Conservation (phyloP, 64 coral and sea anemone genomes). For the Astreopora myriophthalma region DNA sequence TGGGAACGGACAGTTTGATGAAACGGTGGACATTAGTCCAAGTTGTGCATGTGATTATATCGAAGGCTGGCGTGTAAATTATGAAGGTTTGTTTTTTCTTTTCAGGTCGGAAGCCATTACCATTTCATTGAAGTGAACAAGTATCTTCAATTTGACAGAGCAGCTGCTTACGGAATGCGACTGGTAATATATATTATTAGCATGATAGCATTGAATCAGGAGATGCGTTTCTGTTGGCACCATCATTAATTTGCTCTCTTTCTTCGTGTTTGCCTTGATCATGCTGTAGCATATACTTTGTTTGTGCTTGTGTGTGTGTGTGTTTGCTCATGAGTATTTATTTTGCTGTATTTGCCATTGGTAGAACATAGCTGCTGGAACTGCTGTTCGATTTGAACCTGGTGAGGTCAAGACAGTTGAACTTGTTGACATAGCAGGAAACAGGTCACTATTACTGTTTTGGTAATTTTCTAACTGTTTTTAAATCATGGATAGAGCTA, state of each 20-base stretch:
- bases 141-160: slow-evolving; percentile 81
- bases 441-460: slow-evolving; percentile 28
- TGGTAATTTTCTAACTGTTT: no score
- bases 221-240: no score
- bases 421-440: slow-evolving; percentile 81
- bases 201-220: no score
- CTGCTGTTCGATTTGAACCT: slow-evolving; percentile 84
- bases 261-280: no score
- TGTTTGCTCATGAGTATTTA: background rate
- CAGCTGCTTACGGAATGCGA: slow-evolving; percentile 79
- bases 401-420: slow-evolving; percentile 81
- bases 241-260: no score
- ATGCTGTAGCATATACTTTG: no score
- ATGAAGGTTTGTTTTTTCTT: background rate
- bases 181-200: slow-evolving; percentile 75
- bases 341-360: background rate
- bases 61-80: no score
- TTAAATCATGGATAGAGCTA: no score
- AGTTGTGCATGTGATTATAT: no score
- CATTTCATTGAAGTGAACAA: slow-evolving; percentile 85
- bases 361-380: slow-evolving; percentile 86
- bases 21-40: no score
- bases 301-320: no score
- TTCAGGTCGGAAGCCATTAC: slow-evolving; percentile 82
- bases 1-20: no score